Conservation (phyloP, 2,113 vertebrate genomes). For the Heterotilapia buettikoferi region DNA sequence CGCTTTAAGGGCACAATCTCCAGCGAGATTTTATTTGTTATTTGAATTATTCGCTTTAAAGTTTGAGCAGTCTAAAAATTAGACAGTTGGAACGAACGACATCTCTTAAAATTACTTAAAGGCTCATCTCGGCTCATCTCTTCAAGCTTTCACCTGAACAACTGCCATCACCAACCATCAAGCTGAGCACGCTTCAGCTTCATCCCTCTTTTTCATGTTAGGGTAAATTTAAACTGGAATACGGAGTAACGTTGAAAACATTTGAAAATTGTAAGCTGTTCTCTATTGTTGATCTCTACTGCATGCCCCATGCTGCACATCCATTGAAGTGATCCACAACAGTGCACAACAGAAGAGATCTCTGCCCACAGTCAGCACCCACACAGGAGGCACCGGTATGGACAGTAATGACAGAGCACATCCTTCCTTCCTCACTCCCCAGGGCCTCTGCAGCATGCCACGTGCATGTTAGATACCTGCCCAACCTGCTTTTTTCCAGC, state of each 20-base stretch:
- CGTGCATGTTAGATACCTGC: conserved; percentile 30
- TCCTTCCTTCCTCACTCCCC: conserved; percentile 10
- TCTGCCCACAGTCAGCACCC: background rate
- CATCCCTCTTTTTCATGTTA: background rate
- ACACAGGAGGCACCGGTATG: conserved; percentile 33
- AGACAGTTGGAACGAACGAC: accelerated
- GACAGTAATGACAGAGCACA: conserved; percentile 13
- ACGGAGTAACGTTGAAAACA: background rate
- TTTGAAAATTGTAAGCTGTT: background rate
- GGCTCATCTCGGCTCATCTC: background rate
- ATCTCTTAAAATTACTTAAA: background rate
- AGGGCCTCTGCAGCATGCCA: conserved; percentile 27
- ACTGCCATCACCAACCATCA: background rate
- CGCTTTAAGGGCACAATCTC: background rate
- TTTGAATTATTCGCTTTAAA: background rate
- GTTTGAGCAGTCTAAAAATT: background rate
- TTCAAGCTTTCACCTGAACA: background rate
- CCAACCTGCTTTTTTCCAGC: conserved; percentile 13
- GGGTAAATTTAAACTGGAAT: background rate
- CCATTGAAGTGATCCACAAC: conserved; percentile 6
- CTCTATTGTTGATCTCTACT: background rate
- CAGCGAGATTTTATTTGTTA: background rate
- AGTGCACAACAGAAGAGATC: background rate
- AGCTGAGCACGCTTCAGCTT: background rate
- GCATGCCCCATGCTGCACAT: conserved; percentile 2